Conservation (phyloP, 2,113 vertebrate genomes). For the Noturus placidus region DNA sequence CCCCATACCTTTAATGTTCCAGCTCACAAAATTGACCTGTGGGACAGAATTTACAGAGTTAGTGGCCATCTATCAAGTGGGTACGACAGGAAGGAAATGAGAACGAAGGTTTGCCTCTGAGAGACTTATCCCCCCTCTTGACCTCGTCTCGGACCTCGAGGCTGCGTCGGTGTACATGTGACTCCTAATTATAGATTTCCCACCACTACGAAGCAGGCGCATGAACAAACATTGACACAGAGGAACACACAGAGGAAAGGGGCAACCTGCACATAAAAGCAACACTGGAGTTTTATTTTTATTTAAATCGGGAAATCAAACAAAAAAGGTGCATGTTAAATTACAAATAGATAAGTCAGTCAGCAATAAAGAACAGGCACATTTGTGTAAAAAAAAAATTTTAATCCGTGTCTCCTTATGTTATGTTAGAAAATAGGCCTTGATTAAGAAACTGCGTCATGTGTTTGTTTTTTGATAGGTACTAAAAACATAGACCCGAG, state of each 20-base stretch:
- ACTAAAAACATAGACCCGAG: not conserved
- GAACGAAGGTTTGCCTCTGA: too few relatives aligned
- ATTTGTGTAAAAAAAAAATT: not conserved
- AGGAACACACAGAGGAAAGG: not conserved
- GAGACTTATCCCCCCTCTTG: not conserved
- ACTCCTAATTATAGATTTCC: not conserved
- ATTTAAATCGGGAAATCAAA: slow-evolving; percentile 5
- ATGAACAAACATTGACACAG: not conserved
- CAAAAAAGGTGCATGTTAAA: not conserved
- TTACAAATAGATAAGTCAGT: not conserved
- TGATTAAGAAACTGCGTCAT: not conserved
- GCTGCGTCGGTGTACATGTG: not conserved
- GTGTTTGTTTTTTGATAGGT: not conserved
- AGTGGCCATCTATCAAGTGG: too few relatives aligned
- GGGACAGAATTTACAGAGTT: too few relatives aligned
- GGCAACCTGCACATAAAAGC: not conserved
- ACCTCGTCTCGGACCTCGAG: not conserved
- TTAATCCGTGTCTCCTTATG: not conserved
- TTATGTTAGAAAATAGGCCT: not conserved
- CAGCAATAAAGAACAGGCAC: not conserved
- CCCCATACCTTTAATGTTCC: too few relatives aligned
- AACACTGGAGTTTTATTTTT: not conserved
- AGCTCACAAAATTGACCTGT: too few relatives aligned
- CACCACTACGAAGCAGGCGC: not conserved
- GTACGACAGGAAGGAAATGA: too few relatives aligned